Percentiles rank a stretch among this genome's conserved stretches.
These are phyloP conservation scores for Periparus ater DNA, from an alignment of 2,797 vertebrate genomes.

Conservation along the genomic window DNA sequence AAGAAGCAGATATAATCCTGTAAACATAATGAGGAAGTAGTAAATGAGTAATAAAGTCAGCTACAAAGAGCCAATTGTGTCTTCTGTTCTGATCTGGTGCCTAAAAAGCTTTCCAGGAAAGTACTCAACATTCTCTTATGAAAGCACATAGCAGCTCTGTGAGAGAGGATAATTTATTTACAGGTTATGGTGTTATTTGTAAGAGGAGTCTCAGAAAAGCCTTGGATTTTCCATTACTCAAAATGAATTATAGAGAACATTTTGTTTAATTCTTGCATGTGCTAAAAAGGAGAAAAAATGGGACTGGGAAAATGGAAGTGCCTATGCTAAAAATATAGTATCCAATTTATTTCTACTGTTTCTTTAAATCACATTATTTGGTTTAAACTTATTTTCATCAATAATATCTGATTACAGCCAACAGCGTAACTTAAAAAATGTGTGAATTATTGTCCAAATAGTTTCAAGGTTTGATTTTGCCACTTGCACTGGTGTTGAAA, in stretches of 20 bases:
- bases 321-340: neutral
- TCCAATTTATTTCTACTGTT: neutral
- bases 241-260: neutral
- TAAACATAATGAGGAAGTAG: neutral
- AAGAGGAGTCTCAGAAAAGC: neutral
- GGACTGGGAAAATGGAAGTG: neutral
- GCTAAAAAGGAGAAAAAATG: neutral
- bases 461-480: neutral
- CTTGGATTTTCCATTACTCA: neutral
- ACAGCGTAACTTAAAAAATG: neutral
- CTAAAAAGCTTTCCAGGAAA: slow-evolving; percentile 15
- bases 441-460: neutral
- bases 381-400: neutral
- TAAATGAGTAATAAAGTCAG: neutral
- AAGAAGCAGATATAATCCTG: neutral
- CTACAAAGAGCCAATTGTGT: neutral
- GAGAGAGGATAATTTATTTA: neutral
- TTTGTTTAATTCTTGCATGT: neutral
- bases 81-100: neutral
- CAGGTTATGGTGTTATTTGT: neutral
- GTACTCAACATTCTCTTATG: neutral
- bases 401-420: neutral
- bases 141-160: neutral
- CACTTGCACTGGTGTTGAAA: neutral
- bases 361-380: neutral